Evolutionary conservation across 2,888 invertebrate genomes (phyloP).

Genomic region (Drosophila ezoana): DNA sequence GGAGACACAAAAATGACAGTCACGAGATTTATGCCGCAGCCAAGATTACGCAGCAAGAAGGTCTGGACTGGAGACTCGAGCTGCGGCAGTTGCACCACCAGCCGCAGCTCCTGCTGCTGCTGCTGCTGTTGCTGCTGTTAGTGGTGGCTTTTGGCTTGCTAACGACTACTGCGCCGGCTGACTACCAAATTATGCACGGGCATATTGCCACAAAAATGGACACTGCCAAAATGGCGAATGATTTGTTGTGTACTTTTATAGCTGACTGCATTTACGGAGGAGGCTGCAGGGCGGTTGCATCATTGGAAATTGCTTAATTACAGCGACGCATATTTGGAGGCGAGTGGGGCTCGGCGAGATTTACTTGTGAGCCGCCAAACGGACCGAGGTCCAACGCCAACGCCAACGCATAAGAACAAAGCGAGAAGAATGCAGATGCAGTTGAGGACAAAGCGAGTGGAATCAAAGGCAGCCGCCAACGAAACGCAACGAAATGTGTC

Average conservation of each 20-base stretch:
- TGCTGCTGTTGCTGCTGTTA: constrained; percentile 7
- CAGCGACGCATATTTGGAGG: constrained; percentile 37
- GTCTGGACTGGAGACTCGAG: constrained; percentile 15
- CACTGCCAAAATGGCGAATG: constrained; percentile 77
- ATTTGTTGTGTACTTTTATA: constrained; percentile 77
- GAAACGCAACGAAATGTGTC: constrained; percentile 82
- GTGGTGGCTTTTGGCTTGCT: constrained; percentile 37
- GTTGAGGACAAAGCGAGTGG: constrained; percentile 47
- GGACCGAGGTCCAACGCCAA: constrained; percentile 5
- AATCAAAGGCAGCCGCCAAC: constrained; percentile 62
- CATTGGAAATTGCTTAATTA: constrained; percentile 75
- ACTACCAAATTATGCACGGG: constrained; percentile 73
- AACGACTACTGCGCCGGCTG: constrained; percentile 57
- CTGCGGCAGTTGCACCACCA: constrained; percentile 10
- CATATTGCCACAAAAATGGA: constrained; percentile 60
- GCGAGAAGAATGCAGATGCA: constrained; percentile 63
- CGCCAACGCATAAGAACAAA: constrained; percentile 78
- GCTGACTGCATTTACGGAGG: constrained; percentile 28
- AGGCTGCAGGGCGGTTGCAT: constrained; percentile 6
- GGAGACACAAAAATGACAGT: constrained; percentile 83
- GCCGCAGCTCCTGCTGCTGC: constrained; percentile 10
- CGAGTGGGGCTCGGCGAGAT: constrained; percentile 31
- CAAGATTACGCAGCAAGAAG: constrained; percentile 75
- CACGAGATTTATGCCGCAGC: constrained; percentile 80
- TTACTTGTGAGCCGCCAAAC: constrained; percentile 53